Conservation (phyloP, 2,888 invertebrate genomes). For the Cephus pygmeus region DNA sequence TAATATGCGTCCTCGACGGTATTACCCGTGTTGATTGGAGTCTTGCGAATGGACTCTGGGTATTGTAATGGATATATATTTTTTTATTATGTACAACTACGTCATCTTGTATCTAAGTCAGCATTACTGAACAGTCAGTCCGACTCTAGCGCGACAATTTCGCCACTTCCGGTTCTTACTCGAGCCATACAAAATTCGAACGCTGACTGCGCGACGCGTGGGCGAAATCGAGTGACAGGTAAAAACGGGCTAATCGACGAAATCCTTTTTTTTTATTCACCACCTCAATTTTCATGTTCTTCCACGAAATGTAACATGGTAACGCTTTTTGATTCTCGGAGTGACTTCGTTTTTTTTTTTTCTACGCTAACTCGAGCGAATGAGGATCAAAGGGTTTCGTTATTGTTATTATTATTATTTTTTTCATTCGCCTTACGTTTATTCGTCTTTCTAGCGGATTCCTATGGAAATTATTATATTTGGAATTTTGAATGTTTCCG, state of each 20-base stretch:
- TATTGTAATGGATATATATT: too few relatives aligned
- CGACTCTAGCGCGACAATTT: background rate
- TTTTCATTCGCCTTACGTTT: background rate
- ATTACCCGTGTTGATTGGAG: background rate
- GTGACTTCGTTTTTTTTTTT: background rate
- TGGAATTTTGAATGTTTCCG: background rate
- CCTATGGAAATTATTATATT: background rate
- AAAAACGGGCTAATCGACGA: background rate
- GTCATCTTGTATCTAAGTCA: background rate
- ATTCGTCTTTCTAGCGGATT: background rate
- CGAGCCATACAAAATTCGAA: background rate
- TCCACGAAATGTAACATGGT: background rate
- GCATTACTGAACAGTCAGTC: background rate
- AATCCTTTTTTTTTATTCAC: background rate
- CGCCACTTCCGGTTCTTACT: background rate
- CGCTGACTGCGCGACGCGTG: background rate
- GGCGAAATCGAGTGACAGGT: background rate
- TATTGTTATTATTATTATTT: background rate
- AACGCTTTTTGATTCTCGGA: background rate
- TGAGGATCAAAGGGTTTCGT: background rate
- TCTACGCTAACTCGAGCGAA: background rate
- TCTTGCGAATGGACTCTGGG: background rate
- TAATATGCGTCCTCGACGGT: background rate
- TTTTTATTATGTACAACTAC: background rate
- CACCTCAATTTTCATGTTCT: background rate